Conservation (phyloP, 2,113 vertebrate genomes). For the Cynoglossus semilaevis region DNA sequence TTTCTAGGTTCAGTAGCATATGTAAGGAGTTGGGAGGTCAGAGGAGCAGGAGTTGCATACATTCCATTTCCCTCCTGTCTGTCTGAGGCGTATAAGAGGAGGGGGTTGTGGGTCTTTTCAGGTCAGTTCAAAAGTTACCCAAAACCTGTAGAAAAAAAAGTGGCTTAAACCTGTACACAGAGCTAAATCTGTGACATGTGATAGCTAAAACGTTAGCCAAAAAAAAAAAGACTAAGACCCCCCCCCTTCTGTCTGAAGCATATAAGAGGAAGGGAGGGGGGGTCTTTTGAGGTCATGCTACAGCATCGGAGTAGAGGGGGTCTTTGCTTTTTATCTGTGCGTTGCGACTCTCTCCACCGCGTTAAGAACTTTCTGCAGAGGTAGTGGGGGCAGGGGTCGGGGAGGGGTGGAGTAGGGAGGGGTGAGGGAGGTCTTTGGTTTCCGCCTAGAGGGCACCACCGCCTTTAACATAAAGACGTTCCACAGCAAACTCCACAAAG, state of each 20-base stretch:
- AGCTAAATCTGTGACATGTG: too few species aligned
- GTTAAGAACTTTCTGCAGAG: conserved; percentile 29
- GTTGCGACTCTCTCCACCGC: conserved; percentile 5
- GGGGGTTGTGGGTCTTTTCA: conserved; percentile 41
- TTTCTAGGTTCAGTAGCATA: not conserved
- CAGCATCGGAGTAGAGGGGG: conserved; percentile 1
- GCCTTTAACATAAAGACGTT: conserved; percentile 45
- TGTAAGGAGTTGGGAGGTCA: conserved; percentile 15
- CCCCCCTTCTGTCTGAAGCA: conserved; percentile 23
- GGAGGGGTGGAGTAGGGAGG: too few species aligned
- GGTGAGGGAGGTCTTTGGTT: conserved; percentile 28
- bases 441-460: conserved; percentile 68
- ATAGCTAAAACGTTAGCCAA: too few species aligned
- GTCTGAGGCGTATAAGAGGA: too few species aligned
- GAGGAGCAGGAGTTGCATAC: conserved; percentile 13
- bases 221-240: too few species aligned
- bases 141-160: too few species aligned
- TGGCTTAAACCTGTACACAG: too few species aligned
- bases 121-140: conserved; percentile 33
- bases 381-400: not conserved
- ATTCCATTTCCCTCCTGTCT: conserved; percentile 4
- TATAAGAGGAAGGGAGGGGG: conserved; percentile 17
- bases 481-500: conserved; percentile 28
- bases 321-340: conserved; percentile 25
- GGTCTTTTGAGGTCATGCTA: conserved; percentile 58